Percentiles rank a stretch among this genome's conserved stretches.
These are phyloP conservation scores for Salvelinus fontinalis DNA, from an alignment of 2,113 vertebrate genomes.

Conservation along the genomic window DNA sequence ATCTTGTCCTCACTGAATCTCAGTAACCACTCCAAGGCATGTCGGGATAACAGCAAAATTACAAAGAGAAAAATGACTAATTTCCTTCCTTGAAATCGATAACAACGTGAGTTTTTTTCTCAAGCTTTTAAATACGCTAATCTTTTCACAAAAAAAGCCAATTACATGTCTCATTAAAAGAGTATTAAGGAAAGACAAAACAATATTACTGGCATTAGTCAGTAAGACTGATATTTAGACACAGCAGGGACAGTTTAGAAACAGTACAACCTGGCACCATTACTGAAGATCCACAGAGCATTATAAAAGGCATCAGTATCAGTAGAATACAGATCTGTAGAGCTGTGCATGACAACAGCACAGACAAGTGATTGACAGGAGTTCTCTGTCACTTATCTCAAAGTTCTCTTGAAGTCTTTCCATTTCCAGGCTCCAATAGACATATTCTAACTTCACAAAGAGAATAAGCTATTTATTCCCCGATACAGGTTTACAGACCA, in stretches of 20 bases:
- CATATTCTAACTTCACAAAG: too few relatives aligned
- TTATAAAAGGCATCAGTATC: too few relatives aligned
- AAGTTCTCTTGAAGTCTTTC: neutral
- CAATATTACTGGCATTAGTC: constrained; percentile 12
- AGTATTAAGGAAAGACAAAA: constrained; percentile 32
- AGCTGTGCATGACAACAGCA: neutral
- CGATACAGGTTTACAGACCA: neutral
- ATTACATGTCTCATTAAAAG: constrained; percentile 34
- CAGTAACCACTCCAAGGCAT: constrained; percentile 4
- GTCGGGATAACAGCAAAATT: constrained; percentile 3
- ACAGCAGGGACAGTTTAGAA: neutral
- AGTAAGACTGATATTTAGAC: constrained; percentile 5
- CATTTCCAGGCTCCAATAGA: neutral
- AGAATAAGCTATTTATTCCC: neutral
- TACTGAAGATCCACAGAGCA: neutral
- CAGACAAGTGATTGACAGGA: neutral
- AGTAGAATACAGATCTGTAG: too few relatives aligned
- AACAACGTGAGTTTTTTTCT: neutral
- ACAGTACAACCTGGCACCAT: neutral
- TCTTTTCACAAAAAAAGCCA: constrained; percentile 23
- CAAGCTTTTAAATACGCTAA: constrained; percentile 32
- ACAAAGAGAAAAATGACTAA: constrained; percentile 31
- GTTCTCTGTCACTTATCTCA: neutral
- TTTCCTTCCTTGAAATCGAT: constrained; percentile 31
- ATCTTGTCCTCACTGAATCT: constrained; percentile 17